Base-by-base conservation (phyloP, 2,797 vertebrate species). In the Eulemur rubriventer region DNA sequence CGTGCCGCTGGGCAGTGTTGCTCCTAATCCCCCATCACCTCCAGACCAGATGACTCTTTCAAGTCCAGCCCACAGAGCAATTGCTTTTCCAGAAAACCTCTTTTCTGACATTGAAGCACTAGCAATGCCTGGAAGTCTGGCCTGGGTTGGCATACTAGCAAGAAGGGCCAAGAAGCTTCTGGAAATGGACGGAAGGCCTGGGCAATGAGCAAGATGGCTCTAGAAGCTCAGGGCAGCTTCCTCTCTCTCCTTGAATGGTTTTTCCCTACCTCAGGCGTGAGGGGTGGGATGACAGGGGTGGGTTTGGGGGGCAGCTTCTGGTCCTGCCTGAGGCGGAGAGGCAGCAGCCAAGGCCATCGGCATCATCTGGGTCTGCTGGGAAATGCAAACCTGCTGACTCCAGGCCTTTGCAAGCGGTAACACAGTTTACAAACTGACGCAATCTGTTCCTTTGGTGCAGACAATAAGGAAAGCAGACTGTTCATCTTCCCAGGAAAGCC, bases 381-480 rank as follows among this genome's bases (percentile, higher is more conserved):
- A 97, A 97, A 92, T 48, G 93, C 38, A 93, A 97, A 96, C 92
- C 91, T 94, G 97, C 97, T 98, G 97, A 97, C 95, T 97, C 65
- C 57, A 96, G 87, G 96, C 93, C 97, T 98, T 91, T 95, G 95
- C 73, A 30, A 94, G 95, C 3, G 0, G 83, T 92, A 96, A 97
- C 96, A 96, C 72, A 96, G 96, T 97, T 98, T 97, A 97, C 95
- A 96, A 96, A 98, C 96, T 96, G 97, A 97, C 0, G 69, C 98
- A 98, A 97, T 95, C 96, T 97, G 96, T 86, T 97, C 96, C 95
- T 97, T 72, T 85, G 96, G 96, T 97, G 94, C 97, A 97, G 96
- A 97, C 93, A 92, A 94, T 95, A 90, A 96, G 87, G 91, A 95
- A 95, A 59, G 96, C 93, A 95, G 95, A 63, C 93, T 96, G 97